Conservation (phyloP, 2,797 vertebrate genomes). For the Chiloscyllium punctatum region DNA sequence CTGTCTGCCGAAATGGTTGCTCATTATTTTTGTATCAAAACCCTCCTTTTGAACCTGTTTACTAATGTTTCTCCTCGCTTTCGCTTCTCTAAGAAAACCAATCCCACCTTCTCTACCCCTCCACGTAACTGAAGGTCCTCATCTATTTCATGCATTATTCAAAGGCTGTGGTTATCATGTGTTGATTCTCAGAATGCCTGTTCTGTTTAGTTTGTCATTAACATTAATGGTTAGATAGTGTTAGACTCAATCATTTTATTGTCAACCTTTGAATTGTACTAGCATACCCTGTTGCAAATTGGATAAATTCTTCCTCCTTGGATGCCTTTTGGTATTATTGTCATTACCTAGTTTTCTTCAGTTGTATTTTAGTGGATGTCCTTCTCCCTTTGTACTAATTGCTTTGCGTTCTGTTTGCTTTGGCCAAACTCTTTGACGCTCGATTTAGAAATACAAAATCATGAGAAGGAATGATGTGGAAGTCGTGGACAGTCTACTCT, state of each 20-base stretch:
- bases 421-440: not conserved
- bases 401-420: not conserved
- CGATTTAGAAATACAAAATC: not conserved
- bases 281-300: not conserved
- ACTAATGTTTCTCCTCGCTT: not conserved
- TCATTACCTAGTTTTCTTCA: not conserved
- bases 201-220: not conserved
- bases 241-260: not conserved
- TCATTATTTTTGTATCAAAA: not conserved
- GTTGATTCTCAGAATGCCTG: not conserved
- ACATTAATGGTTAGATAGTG: not conserved
- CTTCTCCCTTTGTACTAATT: not conserved
- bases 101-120: not conserved
- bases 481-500: not conserved
- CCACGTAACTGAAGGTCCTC: not conserved
- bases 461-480: not conserved
- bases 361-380: not conserved
- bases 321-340: not conserved
- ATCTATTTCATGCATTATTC: not conserved
- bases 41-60: not conserved
- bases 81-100: not conserved
- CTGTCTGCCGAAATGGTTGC: not conserved
- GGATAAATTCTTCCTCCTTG: not conserved
- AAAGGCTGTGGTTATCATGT: not conserved
- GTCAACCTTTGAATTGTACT: not conserved